Percentiles rank a stretch among this genome's conserved stretches.
phyloP scores from a whole-genome alignment of 2,113 vertebrate genomes.

The Ageneiosus marmoratus region DNA sequence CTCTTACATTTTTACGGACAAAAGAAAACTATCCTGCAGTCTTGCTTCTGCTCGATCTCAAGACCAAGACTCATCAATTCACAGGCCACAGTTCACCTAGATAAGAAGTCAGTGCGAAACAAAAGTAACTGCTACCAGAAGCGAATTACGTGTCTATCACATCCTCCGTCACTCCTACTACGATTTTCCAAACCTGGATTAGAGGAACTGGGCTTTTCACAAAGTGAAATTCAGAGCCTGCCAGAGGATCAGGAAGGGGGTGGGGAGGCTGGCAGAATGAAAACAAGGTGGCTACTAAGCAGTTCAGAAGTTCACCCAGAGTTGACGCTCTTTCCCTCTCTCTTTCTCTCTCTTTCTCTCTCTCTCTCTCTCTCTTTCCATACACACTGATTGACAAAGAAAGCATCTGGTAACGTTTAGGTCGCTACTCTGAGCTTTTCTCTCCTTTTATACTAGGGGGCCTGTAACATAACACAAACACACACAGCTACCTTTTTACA shows the following conservation, averaged over 20 bases:
- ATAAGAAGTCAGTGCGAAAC: neutral
- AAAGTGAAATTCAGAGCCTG: slow-evolving; percentile 38
- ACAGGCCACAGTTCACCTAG: neutral
- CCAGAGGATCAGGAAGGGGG: slow-evolving; percentile 38
- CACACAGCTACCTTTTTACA: slow-evolving; percentile 72
- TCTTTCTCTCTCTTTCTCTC: no score
- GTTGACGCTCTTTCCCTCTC: slow-evolving; percentile 58
- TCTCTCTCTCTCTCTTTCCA: slow-evolving; percentile 46
- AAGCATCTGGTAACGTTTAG: slow-evolving; percentile 80
- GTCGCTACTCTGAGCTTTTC: slow-evolving; percentile 71
- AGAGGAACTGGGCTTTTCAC: slow-evolving; percentile 26
- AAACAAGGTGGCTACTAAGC: slow-evolving; percentile 56
- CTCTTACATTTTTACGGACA: neutral
- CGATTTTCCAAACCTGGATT: neutral
- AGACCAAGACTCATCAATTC: neutral
- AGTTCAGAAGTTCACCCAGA: slow-evolving; percentile 67
- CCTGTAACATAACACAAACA: slow-evolving; percentile 75
- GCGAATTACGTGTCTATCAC: neutral
- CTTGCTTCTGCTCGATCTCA: neutral
- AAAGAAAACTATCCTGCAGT: neutral
- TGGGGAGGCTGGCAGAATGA: slow-evolving; percentile 54
- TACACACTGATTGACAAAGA: slow-evolving; percentile 54
- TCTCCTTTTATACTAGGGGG: slow-evolving; percentile 64
- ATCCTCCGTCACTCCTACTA: neutral
- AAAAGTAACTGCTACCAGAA: neutral